Percentiles rank a stretch among this genome's conserved stretches.
Conservation (phyloP, 2,888 invertebrate species). For the Drosophila hawaiiensis region DNA sequence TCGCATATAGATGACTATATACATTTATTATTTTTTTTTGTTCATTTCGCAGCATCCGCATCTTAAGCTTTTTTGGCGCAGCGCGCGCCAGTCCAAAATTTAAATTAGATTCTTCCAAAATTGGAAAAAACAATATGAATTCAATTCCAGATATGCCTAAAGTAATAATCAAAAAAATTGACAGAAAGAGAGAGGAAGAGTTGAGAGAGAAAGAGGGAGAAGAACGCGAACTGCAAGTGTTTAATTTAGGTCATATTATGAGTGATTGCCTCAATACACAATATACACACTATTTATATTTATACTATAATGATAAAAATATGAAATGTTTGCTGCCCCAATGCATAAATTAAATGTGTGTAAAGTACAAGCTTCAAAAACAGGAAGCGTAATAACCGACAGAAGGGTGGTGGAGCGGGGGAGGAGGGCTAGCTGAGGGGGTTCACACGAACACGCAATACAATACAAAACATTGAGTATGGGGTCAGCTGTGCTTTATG, state of each 20-base stretch:
- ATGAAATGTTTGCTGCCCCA: slow-evolving; percentile 31
- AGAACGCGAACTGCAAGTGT: slow-evolving; percentile 1
- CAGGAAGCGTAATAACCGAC: slow-evolving; percentile 36
- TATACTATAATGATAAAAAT: slow-evolving; percentile 14
- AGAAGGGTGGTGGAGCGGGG: neutral
- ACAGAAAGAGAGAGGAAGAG: neutral
- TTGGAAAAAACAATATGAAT: slow-evolving; percentile 32
- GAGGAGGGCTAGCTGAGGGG: neutral
- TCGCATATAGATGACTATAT: slow-evolving; percentile 15
- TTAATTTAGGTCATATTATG: slow-evolving; percentile 35
- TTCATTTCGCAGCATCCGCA: slow-evolving; percentile 50
- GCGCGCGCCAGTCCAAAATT: slow-evolving; percentile 48
- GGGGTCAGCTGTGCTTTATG: slow-evolving; percentile 42
- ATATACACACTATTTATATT: neutral
- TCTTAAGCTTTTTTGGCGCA: slow-evolving; percentile 19
- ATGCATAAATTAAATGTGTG: slow-evolving; percentile 33
- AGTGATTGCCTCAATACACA: slow-evolving; percentile 37
- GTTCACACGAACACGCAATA: slow-evolving; percentile 50
- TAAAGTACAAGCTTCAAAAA: slow-evolving; percentile 16
- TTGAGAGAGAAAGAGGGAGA: neutral
- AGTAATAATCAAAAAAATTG: slow-evolving; percentile 13
- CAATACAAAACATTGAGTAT: slow-evolving; percentile 26
- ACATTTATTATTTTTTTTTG: slow-evolving; percentile 43
- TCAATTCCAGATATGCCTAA: slow-evolving; percentile 14
- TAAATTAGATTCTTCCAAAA: slow-evolving; percentile 65